Percentiles rank a stretch among this genome's conserved stretches.
Conservation (phyloP, 2,888 invertebrate species). For the Andrena bucephala region DNA sequence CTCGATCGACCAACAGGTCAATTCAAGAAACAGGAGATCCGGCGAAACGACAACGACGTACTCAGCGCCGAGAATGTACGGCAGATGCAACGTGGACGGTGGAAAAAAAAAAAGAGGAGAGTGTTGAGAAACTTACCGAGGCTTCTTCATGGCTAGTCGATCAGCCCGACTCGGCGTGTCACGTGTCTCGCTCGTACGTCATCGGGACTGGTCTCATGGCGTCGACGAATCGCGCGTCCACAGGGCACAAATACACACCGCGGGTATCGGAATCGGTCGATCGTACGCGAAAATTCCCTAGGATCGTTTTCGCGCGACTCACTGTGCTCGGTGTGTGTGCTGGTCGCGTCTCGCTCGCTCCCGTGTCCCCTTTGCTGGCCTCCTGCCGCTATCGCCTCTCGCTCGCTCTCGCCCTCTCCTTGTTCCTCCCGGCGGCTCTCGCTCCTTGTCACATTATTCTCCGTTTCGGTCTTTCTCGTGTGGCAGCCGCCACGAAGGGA, state of each 20-base stretch:
- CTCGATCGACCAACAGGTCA: neutral
- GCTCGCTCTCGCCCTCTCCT: constrained; percentile 14
- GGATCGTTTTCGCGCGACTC: constrained; percentile 50
- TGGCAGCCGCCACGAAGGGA: constrained; percentile 33
- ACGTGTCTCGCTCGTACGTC: constrained; percentile 75
- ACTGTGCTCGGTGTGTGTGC: constrained; percentile 10
- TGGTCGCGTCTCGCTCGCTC: constrained; percentile 17
- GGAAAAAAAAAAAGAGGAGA: neutral
- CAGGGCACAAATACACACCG: constrained; percentile 3
- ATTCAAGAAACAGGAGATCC: neutral
- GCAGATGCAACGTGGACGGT: neutral
- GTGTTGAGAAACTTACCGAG: constrained; percentile 76
- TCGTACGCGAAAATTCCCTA: constrained; percentile 47
- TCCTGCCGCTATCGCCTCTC: neutral
- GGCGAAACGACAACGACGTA: too few species aligned
- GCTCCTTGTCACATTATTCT: constrained; percentile 41
- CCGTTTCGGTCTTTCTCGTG: constrained; percentile 36
- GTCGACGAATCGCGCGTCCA: constrained; percentile 59
- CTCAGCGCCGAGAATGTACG: too few species aligned
- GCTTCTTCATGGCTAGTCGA: constrained; percentile 80
- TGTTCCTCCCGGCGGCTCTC: constrained; percentile 37
- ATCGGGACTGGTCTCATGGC: constrained; percentile 76
- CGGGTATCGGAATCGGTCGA: constrained; percentile 9
- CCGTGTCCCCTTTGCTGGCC: constrained; percentile 14
- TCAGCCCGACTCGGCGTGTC: constrained; percentile 76